Base-by-base conservation (phyloP, 2,888 invertebrate species). In the Cataglyphis albicans region DNA sequence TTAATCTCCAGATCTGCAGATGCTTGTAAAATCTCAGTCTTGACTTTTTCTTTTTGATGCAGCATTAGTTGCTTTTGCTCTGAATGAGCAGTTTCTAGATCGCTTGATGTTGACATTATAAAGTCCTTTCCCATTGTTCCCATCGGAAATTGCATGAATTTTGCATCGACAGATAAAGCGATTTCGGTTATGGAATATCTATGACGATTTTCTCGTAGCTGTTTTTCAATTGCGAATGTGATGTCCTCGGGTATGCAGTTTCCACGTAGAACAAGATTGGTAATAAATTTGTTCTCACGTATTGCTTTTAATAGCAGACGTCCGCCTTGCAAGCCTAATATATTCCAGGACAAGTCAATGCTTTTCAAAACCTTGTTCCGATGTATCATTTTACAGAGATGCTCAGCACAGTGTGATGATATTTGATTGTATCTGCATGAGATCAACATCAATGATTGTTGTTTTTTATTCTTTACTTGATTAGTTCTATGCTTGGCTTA, bases 331-430 rank as follows among this genome's bases (percentile, higher is more conserved):
- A 48, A 48, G 18, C 48, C 48, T 18, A 48, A 48, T 48, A 18
- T 48, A 48, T 68, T 83, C 76, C n/a, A 87, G 85, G 94, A 90
- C 15, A 95, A 84, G 84, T 95, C 94, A 0, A 95, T 65, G 32
- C 73, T 87, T 78, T 91, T 93, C 32, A 95, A 82, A 0, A 91
- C 91, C 84, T 92, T 94, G 6, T 48, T 48, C 48, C 6, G 48
- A 48, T 48, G 18, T 48, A 48, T 48, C 6, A 48, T 48, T 48
- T 48, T 48, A 48, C 48, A 48, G 1, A 48, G 48, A 48, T 48
- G 48, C 18, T 48, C 6, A 18, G 48, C 48, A 5, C 48, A 48
- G 4, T 48, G 48, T 18, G 48, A 18, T 6, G 48, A 48, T 48
- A 48, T 48, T 18, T 48, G 48, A 48, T 48, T 48, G 18, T 48